These are phyloP conservation scores for Oscheius sp. DNA, from an alignment of 2,888 invertebrate genomes.

Conservation along the genomic window DNA sequence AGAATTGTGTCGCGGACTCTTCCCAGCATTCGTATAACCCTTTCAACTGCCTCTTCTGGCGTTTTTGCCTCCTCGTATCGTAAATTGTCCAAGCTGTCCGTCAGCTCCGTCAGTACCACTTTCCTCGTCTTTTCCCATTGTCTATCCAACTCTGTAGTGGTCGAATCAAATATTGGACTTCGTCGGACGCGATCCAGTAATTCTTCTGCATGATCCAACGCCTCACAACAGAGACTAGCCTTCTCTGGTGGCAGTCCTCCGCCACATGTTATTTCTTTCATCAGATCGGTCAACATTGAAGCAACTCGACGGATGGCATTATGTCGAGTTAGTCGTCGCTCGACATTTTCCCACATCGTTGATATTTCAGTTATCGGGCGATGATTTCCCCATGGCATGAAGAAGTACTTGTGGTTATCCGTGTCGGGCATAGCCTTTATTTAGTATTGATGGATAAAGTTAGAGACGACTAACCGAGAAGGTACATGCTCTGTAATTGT, in stretches of 20 bases:
- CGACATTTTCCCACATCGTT: conserved; percentile 56
- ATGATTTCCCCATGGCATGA: conserved; percentile 68
- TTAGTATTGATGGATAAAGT: background rate
- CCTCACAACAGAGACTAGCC: conserved; percentile 38
- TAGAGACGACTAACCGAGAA: conserved; percentile 35
- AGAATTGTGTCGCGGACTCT: conserved; percentile 26
- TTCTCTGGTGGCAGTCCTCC: conserved; percentile 36
- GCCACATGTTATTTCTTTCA: conserved; percentile 15
- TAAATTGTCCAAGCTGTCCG: conserved; percentile 22
- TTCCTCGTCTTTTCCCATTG: conserved; percentile 25
- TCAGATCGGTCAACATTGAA: conserved; percentile 3
- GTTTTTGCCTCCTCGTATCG: conserved; percentile 20
- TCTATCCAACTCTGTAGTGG: conserved; percentile 26
- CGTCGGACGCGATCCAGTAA: conserved; percentile 29
- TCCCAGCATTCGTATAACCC: conserved; percentile 27
- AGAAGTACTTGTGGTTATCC: conserved; percentile 58
- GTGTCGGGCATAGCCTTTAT: conserved; percentile 60
- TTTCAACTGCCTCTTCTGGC: conserved; percentile 23
- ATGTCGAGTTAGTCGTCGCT: conserved; percentile 50
- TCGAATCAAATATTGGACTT: background rate
- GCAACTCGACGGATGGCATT: conserved; percentile 52
- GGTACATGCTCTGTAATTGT: conserved; percentile 40
- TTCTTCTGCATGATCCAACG: conserved; percentile 37
- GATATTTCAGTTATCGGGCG: conserved; percentile 59
- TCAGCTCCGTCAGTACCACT: conserved; percentile 5